Conservation (phyloP, 2,888 invertebrate species). For the Synanthedon vespiformis region DNA sequence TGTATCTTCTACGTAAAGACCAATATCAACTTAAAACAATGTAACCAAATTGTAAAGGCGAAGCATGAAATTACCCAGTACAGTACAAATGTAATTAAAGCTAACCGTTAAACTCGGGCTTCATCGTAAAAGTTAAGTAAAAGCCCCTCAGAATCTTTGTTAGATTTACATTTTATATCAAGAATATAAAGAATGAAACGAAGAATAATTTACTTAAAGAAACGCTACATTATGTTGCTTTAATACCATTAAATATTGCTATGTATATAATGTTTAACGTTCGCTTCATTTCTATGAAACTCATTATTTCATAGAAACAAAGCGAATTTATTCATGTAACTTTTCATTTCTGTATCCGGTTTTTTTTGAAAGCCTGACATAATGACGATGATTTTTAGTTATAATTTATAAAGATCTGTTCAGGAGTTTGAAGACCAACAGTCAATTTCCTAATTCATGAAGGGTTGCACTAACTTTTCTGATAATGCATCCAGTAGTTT, state of each 20-base stretch:
- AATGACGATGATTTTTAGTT: no score
- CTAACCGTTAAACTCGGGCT: slow-evolving; percentile 44
- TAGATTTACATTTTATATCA: slow-evolving; percentile 38
- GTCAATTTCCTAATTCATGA: no score
- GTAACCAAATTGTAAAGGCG: slow-evolving; percentile 46
- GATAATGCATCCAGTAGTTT: no score
- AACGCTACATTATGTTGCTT: not conserved
- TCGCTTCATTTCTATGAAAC: not conserved
- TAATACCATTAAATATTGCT: not conserved
- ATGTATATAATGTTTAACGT: not conserved
- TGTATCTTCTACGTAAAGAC: slow-evolving; percentile 44
- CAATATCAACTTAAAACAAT: slow-evolving; percentile 55
- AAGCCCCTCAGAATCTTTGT: slow-evolving; percentile 40
- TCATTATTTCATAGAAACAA: not conserved
- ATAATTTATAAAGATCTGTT: no score
- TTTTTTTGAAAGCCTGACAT: no score
- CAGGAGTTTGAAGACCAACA: no score
- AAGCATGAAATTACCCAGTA: slow-evolving; percentile 39
- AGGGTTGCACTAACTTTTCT: no score
- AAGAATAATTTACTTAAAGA: slow-evolving; percentile 14
- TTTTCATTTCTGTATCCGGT: no score
- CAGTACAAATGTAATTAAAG: slow-evolving; percentile 54
- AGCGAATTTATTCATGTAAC: no score
- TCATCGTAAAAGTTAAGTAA: slow-evolving; percentile 48
- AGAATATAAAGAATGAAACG: slow-evolving; percentile 22